A percentile compares a stretch with the other conserved stretches of the same genome.
These are phyloP conservation scores for Silurus lanzhouensis DNA, from an alignment of 2,797 vertebrate species.

Conservation along the genomic window DNA sequence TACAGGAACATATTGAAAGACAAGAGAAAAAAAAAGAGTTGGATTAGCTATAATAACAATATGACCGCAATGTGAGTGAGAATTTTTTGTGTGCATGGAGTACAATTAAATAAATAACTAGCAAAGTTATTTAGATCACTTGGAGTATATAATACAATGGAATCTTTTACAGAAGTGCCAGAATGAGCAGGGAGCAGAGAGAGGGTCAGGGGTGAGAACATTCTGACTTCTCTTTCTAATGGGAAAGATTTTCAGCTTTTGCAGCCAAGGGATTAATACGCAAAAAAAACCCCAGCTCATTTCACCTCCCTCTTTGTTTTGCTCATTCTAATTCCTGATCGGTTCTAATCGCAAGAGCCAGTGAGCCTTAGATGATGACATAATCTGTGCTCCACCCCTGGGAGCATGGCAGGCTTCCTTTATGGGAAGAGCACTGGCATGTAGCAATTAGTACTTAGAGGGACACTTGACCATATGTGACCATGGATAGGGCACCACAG, in stretches of 20 bases:
- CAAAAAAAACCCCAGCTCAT: background rate
- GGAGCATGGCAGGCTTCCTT: constrained; percentile 28
- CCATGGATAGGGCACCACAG: background rate
- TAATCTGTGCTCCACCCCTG: constrained; percentile 48
- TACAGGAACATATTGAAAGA: background rate
- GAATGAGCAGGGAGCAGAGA: background rate
- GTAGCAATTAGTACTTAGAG: constrained; percentile 20
- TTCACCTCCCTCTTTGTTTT: constrained; percentile 4
- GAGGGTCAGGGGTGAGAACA: background rate
- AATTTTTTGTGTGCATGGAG: background rate
- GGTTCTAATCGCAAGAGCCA: constrained; percentile 23
- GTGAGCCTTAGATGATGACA: constrained; percentile 38
- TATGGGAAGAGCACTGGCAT: constrained; percentile 29
- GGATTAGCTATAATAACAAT: background rate
- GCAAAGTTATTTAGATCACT: background rate
- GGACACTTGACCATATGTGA: constrained; percentile 27
- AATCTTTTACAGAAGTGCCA: constrained; percentile 5
- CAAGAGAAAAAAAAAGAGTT: background rate
- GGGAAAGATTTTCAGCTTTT: background rate
- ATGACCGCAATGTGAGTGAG: background rate
- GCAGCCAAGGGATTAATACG: constrained; percentile 30
- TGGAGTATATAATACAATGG: constrained; percentile 26
- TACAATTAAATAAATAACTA: constrained; percentile 19
- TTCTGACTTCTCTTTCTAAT: background rate
- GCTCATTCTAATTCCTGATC: constrained; percentile 28